Evolutionary conservation across 2,113 vertebrate genomes (phyloP).

Genomic region (Hippolais icterina): DNA sequence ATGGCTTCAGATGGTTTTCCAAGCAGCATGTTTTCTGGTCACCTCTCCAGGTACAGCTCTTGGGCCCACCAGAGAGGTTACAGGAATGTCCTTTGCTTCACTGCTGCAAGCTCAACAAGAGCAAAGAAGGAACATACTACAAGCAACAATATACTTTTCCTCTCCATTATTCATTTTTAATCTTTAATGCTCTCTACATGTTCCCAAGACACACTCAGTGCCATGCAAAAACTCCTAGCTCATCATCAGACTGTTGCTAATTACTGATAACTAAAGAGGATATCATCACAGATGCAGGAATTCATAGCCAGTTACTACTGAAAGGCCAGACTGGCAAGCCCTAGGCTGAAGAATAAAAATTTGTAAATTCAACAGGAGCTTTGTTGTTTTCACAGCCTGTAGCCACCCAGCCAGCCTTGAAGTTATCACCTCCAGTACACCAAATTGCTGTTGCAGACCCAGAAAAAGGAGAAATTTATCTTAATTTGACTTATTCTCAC

Average conservation of each 20-base stretch:
- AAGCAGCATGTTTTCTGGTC: not conserved
- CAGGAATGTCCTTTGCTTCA: not conserved
- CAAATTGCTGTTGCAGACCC: not conserved
- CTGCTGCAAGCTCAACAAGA: not conserved
- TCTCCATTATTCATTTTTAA: not conserved
- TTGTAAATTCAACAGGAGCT: not conserved
- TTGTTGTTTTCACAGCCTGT: not conserved
- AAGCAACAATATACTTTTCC: not conserved
- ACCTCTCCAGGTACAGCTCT: not conserved
- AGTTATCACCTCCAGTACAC: not conserved
- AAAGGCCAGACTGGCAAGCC: not conserved
- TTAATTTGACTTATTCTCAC: not conserved
- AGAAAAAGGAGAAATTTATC: not conserved
- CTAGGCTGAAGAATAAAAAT: not conserved
- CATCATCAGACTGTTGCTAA: not conserved
- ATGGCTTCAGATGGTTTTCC: not conserved
- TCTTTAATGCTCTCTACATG: not conserved
- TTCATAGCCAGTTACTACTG: not conserved
- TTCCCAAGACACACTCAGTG: not conserved
- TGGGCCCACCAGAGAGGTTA: not conserved
- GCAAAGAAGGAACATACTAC: not conserved
- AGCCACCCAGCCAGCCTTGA: not conserved
- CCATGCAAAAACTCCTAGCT: not conserved
- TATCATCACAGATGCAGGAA: accelerated
- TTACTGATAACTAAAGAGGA: not conserved